Evolutionary conservation across 2,888 invertebrate genomes (phyloP), one percentile per base, ranked within the genome.

Genomic region (Amphipyra berbera): DNA sequence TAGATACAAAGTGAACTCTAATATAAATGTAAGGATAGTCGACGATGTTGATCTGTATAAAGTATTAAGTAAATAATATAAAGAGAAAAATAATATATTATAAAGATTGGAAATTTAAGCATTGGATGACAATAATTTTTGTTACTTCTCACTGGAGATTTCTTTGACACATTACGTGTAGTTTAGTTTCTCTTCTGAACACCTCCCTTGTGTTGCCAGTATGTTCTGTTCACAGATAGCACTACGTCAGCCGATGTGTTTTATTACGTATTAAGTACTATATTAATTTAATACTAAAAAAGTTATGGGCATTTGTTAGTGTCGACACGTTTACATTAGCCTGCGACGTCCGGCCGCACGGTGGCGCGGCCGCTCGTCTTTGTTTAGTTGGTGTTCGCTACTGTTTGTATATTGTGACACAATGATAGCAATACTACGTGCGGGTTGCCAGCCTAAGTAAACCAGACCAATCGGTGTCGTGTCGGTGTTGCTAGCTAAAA

Each of bases 51-150:
- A 88, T 84, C 86, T 93, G 92, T 94, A 90, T 88, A 91, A 92
- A 92, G 88, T 92, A 82, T 87, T 89, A 87, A 87, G 84, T 89
- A 86, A 90, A 86, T 88, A 81, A 84, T 83, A 69, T 82, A 73
- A 85, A 88, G 83, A 86, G 79, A 84, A 35, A 82, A 84, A 82
- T 82, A 86, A 82, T 84, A 87, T 88, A 79, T 82, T 85, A 88
- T 89, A 91, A 90, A 85, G 85, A 87, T 90, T 89, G 93, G 84
- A 89, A 89, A 84, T 79, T 87, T 89, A 92, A 94, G 92, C 94
- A 92, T 94, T 90, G 93, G 90, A 94, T 93, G 94, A 95, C 94
- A 95, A 95, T 95, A 95, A 94, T 93, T 94, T 90, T 91, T 90
- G 92, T 94, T 93, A 92, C 86, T 89, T 86, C 84, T 88, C 83